phyloP scores from a whole-genome alignment of 2,797 vertebrate genomes.

The Crenichthys baileyi region DNA sequence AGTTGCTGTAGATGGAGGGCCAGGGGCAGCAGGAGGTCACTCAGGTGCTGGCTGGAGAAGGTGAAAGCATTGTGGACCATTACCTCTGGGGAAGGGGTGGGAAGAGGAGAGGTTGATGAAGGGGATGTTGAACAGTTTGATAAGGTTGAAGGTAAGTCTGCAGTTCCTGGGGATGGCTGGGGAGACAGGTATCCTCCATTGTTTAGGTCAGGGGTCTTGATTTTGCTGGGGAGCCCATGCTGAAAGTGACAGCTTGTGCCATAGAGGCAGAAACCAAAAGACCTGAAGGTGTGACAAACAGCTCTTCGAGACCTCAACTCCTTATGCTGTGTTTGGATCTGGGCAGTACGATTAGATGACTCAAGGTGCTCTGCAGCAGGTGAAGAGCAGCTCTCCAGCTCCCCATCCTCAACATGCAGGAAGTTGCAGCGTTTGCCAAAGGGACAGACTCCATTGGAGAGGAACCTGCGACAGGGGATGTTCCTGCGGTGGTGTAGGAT shows the following conservation, averaged over 20 bases:
- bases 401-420: constrained; percentile 59
- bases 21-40: constrained; percentile 80
- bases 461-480: constrained; percentile 76
- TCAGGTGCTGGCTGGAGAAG: constrained; percentile 83
- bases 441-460: constrained; percentile 77
- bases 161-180: constrained; percentile 31
- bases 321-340: constrained; percentile 35
- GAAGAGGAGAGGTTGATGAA: constrained; percentile 55
- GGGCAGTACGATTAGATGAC: not conserved
- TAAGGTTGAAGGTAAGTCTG: constrained; percentile 57
- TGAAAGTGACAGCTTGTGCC: constrained; percentile 84
- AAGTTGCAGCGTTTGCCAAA: constrained; percentile 82
- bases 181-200: not conserved
- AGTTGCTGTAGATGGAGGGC: constrained; percentile 80
- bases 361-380: constrained; percentile 7
- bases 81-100: constrained; percentile 57
- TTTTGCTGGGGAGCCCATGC: constrained; percentile 76
- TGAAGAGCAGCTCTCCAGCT: accelerated
- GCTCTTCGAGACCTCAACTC: constrained; percentile 70
- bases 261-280: constrained; percentile 82
- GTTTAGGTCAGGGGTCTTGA: constrained; percentile 25
- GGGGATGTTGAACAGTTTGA: constrained; percentile 59
- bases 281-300: constrained; percentile 79
- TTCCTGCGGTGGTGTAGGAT: constrained; percentile 55
- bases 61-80: constrained; percentile 79